These are phyloP conservation scores for Lineus longissimus DNA, from an alignment of 1,140 invertebrate genomes.

Conservation along the genomic window DNA sequence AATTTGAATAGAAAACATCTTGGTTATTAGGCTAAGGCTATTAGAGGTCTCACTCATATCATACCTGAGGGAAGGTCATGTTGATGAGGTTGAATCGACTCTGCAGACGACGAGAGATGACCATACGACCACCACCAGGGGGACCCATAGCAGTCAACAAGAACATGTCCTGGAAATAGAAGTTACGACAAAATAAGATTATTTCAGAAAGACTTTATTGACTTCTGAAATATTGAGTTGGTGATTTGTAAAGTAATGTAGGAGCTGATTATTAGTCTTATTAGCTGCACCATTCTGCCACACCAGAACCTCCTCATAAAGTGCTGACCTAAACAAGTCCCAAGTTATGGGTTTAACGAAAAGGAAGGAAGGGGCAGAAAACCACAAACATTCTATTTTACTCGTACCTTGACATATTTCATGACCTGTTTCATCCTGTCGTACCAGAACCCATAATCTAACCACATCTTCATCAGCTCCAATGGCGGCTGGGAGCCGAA, in stretches of 20 bases:
- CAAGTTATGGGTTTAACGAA: too few species aligned
- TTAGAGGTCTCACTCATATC: constrained; percentile 2
- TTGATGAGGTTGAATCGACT: constrained; percentile 77
- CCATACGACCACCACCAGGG: constrained; percentile 73
- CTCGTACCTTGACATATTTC: constrained; percentile 64
- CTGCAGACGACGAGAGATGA: constrained; percentile 70
- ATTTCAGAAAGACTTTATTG: not conserved
- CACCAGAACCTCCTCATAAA: too few species aligned
- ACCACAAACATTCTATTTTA: too few species aligned
- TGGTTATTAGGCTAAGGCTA: too few species aligned
- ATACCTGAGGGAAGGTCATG: constrained; percentile 70
- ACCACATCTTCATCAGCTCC: constrained; percentile 78
- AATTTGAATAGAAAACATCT: too few species aligned
- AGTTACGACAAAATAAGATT: not conserved
- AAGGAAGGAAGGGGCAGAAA: too few species aligned
- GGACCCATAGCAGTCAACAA: constrained; percentile 75
- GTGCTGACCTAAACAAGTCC: too few species aligned
- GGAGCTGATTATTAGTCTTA: too few species aligned
- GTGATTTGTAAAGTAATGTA: not conserved
- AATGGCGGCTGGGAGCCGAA: constrained; percentile 82
- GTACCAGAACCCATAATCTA: constrained; percentile 85
- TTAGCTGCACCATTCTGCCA: too few species aligned
- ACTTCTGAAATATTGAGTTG: not conserved
- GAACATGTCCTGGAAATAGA: constrained; percentile 65
- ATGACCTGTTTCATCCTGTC: constrained; percentile 64